A percentile compares a stretch with the other conserved stretches of the same genome.
phyloP scores from a whole-genome alignment of 2,113 vertebrate genomes.

The Myrmophylax atrothorax region DNA sequence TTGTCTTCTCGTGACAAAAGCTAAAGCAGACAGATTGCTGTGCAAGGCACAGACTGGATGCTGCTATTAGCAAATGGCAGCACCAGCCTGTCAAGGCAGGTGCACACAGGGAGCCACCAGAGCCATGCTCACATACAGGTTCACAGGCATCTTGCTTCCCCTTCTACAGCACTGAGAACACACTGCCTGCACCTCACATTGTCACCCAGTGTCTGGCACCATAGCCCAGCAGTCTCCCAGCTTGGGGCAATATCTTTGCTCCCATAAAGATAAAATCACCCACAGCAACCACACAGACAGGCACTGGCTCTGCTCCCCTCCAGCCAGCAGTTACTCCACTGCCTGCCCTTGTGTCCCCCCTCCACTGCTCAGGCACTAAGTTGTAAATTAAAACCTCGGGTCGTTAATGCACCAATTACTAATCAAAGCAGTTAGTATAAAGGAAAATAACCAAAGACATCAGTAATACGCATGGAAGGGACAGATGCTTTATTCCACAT shows the following conservation, averaged over 20 bases:
- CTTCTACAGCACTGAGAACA: neutral
- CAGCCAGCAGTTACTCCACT: rapidly evolving
- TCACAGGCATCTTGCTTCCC: neutral
- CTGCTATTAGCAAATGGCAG: neutral
- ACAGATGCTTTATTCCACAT: neutral
- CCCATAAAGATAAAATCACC: rapidly evolving
- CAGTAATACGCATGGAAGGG: rapidly evolving
- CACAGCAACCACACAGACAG: rapidly evolving
- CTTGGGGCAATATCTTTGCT: neutral
- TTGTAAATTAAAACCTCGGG: neutral
- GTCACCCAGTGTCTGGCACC: neutral
- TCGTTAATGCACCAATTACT: neutral
- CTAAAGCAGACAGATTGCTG: neutral
- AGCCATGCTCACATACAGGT: rapidly evolving
- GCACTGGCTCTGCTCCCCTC: neutral
- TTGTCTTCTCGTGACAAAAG: neutral
- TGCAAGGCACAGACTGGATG: neutral
- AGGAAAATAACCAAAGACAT: neutral
- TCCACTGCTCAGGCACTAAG: neutral
- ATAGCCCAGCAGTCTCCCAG: neutral
- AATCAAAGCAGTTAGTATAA: neutral
- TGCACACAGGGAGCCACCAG: neutral
- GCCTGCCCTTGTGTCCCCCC: neutral
- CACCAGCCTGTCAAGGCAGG: neutral
- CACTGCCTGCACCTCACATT: neutral